phyloP scores from a whole-genome alignment of 2,888 invertebrate species.

The Blera fallax region DNA sequence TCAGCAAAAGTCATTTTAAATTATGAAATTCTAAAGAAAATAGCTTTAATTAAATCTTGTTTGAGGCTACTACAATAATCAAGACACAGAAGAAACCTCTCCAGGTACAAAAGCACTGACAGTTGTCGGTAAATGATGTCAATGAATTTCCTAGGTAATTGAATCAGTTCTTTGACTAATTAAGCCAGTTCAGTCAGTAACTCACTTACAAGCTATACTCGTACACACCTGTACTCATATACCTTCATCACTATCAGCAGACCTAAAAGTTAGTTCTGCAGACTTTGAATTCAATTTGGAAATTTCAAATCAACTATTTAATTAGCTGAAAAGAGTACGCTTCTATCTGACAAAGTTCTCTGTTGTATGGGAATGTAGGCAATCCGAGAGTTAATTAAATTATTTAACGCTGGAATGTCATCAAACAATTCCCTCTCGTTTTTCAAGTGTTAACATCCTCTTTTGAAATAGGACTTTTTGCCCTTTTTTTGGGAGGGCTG shows the following conservation, averaged over 20 bases:
- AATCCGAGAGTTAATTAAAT: constrained; percentile 65
- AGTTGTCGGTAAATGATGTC: constrained; percentile 40
- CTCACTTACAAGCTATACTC: constrained; percentile 39
- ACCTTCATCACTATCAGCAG: constrained; percentile 13
- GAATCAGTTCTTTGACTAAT: constrained; percentile 65
- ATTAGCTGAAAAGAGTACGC: constrained; percentile 63
- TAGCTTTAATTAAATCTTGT: constrained; percentile 10
- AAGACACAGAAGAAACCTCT: neutral
- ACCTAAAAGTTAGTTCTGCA: constrained; percentile 55
- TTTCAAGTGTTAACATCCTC: constrained; percentile 29
- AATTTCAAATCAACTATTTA: constrained; percentile 70
- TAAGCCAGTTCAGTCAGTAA: constrained; percentile 53
- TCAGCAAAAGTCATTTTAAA: neutral
- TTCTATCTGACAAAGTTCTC: constrained; percentile 52
- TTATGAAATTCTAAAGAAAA: neutral
- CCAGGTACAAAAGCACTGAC: neutral
- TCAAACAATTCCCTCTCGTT: constrained; percentile 32
- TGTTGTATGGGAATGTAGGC: constrained; percentile 63
- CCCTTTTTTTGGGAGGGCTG: neutral
- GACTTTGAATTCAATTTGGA: constrained; percentile 68
- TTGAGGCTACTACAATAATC: constrained; percentile 5
- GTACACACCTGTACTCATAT: neutral
- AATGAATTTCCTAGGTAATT: constrained; percentile 56
- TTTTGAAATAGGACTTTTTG: neutral
- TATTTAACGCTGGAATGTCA: constrained; percentile 62